Evolutionary conservation across 2,113 vertebrate genomes (phyloP).

Genomic region (Garra rufa): DNA sequence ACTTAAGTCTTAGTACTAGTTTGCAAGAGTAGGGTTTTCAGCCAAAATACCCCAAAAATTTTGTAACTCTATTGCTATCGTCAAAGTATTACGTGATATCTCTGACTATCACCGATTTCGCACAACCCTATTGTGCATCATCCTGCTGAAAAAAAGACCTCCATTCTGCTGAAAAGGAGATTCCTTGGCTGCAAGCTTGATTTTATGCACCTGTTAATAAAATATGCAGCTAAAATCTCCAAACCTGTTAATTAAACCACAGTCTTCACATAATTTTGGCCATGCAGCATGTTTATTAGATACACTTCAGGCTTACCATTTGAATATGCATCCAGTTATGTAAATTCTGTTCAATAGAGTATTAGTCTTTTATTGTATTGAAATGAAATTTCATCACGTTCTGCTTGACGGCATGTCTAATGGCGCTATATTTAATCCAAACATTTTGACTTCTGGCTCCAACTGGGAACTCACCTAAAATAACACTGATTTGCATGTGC

Average conservation of each 20-base stretch:
- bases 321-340: background rate
- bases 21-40: too few relatives aligned
- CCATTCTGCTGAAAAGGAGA: background rate
- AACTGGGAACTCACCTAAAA: slow-evolving; percentile 52
- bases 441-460: slow-evolving; percentile 48
- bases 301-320: background rate
- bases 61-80: too few relatives aligned
- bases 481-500: slow-evolving; percentile 51
- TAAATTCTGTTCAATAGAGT: background rate
- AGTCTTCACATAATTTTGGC: background rate
- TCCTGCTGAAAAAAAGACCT: background rate
- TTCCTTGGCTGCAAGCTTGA: background rate
- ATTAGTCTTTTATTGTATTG: background rate
- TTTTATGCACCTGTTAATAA: slow-evolving; percentile 4
- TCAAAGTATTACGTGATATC: too few relatives aligned
- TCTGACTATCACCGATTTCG: too few relatives aligned
- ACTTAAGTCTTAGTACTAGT: too few relatives aligned
- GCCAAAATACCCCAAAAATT: too few relatives aligned
- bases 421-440: slow-evolving; percentile 49
- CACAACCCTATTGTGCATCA: background rate
- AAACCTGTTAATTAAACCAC: background rate
- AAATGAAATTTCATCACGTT: slow-evolving; percentile 16
- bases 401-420: slow-evolving; percentile 20
- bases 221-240: background rate
- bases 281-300: background rate